Conservation (phyloP, 2,113 vertebrate species). For the Tychaedon coryphoeus region DNA sequence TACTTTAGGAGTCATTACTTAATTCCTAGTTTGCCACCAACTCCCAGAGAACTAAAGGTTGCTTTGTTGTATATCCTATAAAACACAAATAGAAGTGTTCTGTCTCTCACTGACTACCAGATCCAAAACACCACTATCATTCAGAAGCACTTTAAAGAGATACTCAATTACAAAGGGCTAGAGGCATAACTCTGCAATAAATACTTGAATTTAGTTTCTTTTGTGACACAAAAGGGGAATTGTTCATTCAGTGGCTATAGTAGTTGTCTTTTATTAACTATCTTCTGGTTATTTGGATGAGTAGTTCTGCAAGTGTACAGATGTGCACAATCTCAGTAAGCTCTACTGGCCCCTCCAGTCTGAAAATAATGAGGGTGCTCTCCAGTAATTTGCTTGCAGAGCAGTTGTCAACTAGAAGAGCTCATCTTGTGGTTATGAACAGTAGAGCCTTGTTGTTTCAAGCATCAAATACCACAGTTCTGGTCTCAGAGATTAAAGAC, state of each 20-base stretch:
- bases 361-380: conserved; percentile 8
- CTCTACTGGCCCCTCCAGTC: not conserved
- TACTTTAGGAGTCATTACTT: not conserved
- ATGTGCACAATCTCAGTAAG: not conserved
- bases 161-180: not conserved
- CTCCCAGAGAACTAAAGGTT: not conserved
- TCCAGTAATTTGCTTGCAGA: not conserved
- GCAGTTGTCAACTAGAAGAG: not conserved
- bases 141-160: not conserved
- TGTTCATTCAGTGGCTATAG: not conserved
- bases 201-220: not conserved
- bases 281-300: not conserved
- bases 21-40: not conserved
- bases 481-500: not conserved
- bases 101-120: not conserved
- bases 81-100: not conserved
- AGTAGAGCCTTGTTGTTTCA: not conserved
- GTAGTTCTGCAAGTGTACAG: not conserved
- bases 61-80: not conserved
- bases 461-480: not conserved
- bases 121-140: not conserved
- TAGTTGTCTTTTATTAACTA: not conserved
- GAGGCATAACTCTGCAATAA: not conserved
- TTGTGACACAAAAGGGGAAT: not conserved
- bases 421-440: not conserved